Evolutionary conservation across 1,140 invertebrate genomes (phyloP).

Genomic region (Lamellibrachia luymesi): DNA sequence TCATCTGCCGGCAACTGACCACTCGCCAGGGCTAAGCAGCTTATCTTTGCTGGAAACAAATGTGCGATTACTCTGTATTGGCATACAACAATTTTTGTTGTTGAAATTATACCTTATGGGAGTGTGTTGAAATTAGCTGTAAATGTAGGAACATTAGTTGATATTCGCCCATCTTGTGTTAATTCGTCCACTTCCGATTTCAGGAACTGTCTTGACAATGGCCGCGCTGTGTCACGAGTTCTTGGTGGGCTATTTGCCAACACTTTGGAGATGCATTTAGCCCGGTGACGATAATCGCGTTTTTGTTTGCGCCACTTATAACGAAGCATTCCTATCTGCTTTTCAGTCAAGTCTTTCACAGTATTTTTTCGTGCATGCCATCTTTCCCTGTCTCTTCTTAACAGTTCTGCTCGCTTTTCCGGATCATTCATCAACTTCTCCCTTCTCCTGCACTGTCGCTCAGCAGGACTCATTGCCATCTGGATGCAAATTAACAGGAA

Average conservation of each 20-base stretch:
- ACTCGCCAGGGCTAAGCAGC: neutral
- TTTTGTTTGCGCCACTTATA: neutral
- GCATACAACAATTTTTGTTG: too few relatives aligned
- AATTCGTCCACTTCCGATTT: too few relatives aligned
- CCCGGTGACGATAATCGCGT: neutral
- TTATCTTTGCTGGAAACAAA: neutral
- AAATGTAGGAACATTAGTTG: neutral
- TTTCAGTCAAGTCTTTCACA: neutral
- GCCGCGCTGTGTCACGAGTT: too few relatives aligned
- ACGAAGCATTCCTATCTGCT: neutral
- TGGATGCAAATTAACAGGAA: neutral
- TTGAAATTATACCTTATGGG: too few relatives aligned
- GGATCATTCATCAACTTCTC: neutral
- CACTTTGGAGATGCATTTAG: neutral
- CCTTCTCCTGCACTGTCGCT: neutral
- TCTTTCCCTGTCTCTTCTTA: neutral
- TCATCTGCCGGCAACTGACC: neutral
- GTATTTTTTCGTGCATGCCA: neutral
- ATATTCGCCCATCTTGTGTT: neutral
- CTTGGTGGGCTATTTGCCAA: neutral
- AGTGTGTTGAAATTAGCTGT: too few relatives aligned
- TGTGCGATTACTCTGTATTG: too few relatives aligned
- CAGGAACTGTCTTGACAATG: too few relatives aligned
- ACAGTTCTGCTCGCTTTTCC: neutral
- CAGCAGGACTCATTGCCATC: neutral